Evolutionary conservation across 2,888 invertebrate species (phyloP).

Genomic region (Drosophila macrospina): DNA sequence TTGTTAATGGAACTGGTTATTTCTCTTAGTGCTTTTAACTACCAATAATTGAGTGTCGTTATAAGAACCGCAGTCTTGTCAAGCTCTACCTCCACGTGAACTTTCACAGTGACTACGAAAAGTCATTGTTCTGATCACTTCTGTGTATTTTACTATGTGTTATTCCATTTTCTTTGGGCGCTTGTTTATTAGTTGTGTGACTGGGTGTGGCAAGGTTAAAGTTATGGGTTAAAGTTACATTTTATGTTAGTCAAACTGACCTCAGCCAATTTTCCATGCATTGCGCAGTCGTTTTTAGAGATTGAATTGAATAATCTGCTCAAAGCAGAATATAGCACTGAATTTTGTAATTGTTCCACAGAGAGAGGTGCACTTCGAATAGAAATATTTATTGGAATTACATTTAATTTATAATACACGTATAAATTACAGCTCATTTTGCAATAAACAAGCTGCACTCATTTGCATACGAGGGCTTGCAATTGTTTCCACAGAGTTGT

Average conservation of each 20-base stretch:
- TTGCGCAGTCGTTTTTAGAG: conserved; percentile 31
- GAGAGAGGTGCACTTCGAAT: no score
- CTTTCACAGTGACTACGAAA: conserved; percentile 2
- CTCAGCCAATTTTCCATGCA: conserved; percentile 57
- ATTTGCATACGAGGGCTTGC: conserved; percentile 47
- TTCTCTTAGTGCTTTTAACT: conserved; percentile 1
- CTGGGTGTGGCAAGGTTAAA: conserved; percentile 32
- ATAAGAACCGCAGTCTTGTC: no score
- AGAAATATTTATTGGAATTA: background rate
- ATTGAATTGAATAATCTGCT: conserved; percentile 25
- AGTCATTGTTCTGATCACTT: background rate
- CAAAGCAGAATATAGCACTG: conserved; percentile 6
- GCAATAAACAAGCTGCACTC: conserved; percentile 45
- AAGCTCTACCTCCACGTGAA: background rate
- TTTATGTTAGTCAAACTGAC: conserved; percentile 52
- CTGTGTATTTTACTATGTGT: background rate
- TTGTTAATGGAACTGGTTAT: conserved; percentile 25
- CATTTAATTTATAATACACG: conserved; percentile 34
- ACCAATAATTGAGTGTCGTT: conserved; percentile 22
- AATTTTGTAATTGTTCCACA: conserved; percentile 4
- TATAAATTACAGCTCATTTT: conserved; percentile 55
- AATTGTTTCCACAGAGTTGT: conserved; percentile 34
- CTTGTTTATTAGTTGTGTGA: conserved; percentile 10
- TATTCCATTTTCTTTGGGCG: background rate
- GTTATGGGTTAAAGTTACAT: background rate